Evolutionary conservation across 2,797 vertebrate genomes (phyloP).

Genomic region (Sebastes diaconus): DNA sequence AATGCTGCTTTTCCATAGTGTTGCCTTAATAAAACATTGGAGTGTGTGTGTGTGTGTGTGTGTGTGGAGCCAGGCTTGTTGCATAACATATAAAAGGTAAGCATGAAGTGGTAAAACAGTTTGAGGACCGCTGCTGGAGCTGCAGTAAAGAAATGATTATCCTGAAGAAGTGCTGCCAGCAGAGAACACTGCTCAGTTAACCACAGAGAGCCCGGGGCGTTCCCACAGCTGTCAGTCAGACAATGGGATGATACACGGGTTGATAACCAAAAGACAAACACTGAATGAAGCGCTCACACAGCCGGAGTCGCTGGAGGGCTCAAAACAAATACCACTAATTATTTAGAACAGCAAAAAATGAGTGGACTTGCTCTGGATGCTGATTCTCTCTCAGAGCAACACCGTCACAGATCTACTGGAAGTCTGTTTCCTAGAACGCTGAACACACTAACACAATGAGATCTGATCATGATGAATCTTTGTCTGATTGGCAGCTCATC

Average conservation of each 20-base stretch:
- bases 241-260: not conserved
- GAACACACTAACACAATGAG: not conserved
- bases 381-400: not conserved
- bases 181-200: not conserved
- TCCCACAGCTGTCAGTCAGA: not conserved
- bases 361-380: not conserved
- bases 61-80: constrained; percentile 43
- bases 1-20: constrained; percentile 66
- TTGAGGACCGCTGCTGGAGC: not conserved
- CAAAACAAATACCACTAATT: not conserved
- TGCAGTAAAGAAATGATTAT: not conserved
- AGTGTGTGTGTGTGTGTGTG: constrained; percentile 14
- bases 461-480: not conserved
- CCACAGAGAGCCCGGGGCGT: not conserved
- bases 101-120: constrained; percentile 27
- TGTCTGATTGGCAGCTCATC: not conserved
- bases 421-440: not conserved
- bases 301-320: not conserved
- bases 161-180: not conserved
- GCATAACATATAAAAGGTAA: constrained; percentile 37
- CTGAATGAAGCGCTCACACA: not conserved
- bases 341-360: not conserved
- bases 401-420: not conserved
- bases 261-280: constrained; percentile 5
- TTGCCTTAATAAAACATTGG: constrained; percentile 58